These are phyloP conservation scores for Nomada hirtipes DNA, from an alignment of 2,888 invertebrate genomes.

Conservation along the genomic window DNA sequence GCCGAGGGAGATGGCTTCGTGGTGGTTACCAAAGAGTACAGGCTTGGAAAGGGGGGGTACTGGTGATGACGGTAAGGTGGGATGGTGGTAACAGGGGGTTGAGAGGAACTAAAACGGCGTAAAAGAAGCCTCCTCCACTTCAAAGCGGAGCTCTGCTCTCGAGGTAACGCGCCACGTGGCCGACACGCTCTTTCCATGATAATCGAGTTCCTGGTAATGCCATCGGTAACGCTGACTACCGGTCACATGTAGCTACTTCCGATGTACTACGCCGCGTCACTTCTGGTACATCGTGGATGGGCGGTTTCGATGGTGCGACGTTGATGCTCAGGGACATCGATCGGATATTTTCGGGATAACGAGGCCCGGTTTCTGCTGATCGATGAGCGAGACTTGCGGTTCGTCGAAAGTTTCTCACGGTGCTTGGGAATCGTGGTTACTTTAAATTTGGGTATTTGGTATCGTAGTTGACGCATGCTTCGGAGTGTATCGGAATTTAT, in stretches of 20 bases:
- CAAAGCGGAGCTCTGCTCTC: conserved; percentile 67
- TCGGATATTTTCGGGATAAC: conserved; percentile 22
- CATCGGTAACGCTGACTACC: conserved; percentile 62
- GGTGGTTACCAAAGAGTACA: conserved; percentile 51
- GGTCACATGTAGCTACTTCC: conserved; percentile 43
- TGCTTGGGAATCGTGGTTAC: neutral
- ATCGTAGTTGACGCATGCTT: neutral
- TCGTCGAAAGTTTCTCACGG: neutral
- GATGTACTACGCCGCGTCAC: conserved; percentile 17
- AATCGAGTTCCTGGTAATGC: conserved; percentile 68
- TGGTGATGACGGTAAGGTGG: conserved; percentile 8
- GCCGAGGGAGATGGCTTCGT: conserved; percentile 43
- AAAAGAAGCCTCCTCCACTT: conserved; percentile 74
- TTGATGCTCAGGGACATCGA: conserved; percentile 16
- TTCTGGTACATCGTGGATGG: conserved; percentile 19
- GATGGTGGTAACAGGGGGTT: neutral
- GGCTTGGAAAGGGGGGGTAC: neutral
- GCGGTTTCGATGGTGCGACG: neutral
- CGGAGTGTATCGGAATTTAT: neutral
- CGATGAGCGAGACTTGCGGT: conserved; percentile 2
- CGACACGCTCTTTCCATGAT: conserved; percentile 61
- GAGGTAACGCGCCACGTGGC: conserved; percentile 59
- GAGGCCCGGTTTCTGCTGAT: neutral
- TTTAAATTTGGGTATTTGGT: neutral
- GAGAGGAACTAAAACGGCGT: conserved; percentile 63